These are phyloP conservation scores for Calephelis virginiensis DNA, from an alignment of 1,140 invertebrate genomes.

Conservation along the genomic window DNA sequence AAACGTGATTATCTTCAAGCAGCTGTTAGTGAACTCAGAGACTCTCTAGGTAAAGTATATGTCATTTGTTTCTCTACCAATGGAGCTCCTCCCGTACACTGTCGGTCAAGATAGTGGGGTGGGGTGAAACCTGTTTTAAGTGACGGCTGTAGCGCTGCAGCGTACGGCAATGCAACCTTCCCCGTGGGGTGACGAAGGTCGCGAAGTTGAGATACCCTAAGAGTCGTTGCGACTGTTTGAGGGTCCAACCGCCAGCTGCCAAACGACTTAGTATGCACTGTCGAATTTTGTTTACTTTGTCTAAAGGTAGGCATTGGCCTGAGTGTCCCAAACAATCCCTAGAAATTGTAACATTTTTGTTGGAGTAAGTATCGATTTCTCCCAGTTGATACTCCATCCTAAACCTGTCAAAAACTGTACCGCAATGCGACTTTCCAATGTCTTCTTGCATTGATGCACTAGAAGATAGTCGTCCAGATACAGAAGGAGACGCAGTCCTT, in stretches of 20 bases:
- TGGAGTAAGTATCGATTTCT: neutral
- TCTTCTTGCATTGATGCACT: neutral
- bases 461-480: neutral
- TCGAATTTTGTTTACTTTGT: slow-evolving; percentile 19
- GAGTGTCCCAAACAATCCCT: slow-evolving; percentile 22
- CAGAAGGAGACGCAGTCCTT: neutral
- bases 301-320: slow-evolving; percentile 18
- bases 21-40: too few relatives aligned
- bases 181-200: slow-evolving; percentile 77
- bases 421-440: neutral
- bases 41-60: too few relatives aligned
- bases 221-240: slow-evolving; percentile 39
- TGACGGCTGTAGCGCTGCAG: slow-evolving; percentile 31
- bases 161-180: slow-evolving; percentile 51
- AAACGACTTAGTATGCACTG: slow-evolving; percentile 2
- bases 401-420: neutral
- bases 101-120: too few relatives aligned
- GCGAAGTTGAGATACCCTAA: slow-evolving; percentile 58
- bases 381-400: neutral
- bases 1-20: too few relatives aligned
- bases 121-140: neutral
- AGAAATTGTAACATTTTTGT: slow-evolving; percentile 10
- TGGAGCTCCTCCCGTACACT: too few relatives aligned
- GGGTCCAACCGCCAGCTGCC: slow-evolving; percentile 29
- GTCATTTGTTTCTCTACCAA: too few relatives aligned